Percentiles rank a stretch among this genome's conserved stretches.
These are phyloP conservation scores for Proterorhinus semilunaris DNA, from an alignment of 2,113 vertebrate species.

Conservation along the genomic window DNA sequence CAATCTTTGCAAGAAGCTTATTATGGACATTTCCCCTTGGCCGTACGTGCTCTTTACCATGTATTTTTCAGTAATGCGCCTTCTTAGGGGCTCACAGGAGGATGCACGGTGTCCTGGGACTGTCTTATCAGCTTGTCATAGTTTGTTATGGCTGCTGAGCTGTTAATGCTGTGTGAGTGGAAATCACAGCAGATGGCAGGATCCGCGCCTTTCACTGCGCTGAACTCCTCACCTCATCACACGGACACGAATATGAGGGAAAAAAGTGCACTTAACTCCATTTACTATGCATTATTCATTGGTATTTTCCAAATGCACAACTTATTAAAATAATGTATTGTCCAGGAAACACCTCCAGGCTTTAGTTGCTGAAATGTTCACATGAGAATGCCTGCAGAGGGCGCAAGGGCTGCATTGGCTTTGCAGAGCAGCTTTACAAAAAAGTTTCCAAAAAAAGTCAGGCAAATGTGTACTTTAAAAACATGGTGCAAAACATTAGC, in stretches of 20 bases:
- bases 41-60: neutral
- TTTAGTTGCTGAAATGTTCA: too few relatives aligned
- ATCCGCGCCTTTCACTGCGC: constrained; percentile 16
- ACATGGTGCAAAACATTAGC: too few relatives aligned
- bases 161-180: constrained; percentile 5
- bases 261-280: neutral
- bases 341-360: too few relatives aligned
- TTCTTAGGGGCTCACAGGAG: neutral
- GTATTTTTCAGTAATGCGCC: neutral
- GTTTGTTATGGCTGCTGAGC: constrained; percentile 10
- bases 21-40: neutral
- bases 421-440: too few relatives aligned
- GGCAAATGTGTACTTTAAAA: too few relatives aligned
- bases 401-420: too few relatives aligned
- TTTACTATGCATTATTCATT: too few relatives aligned
- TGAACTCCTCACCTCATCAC: constrained; percentile 28
- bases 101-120: neutral
- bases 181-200: constrained; percentile 25
- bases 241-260: neutral
- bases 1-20: too few relatives aligned
- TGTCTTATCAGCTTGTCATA: constrained; percentile 10
- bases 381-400: too few relatives aligned
- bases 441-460: too few relatives aligned
- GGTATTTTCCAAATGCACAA: too few relatives aligned
- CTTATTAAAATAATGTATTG: too few relatives aligned